Conservation (phyloP, 2,797 vertebrate genomes). For the Chloroceryle amazona region DNA sequence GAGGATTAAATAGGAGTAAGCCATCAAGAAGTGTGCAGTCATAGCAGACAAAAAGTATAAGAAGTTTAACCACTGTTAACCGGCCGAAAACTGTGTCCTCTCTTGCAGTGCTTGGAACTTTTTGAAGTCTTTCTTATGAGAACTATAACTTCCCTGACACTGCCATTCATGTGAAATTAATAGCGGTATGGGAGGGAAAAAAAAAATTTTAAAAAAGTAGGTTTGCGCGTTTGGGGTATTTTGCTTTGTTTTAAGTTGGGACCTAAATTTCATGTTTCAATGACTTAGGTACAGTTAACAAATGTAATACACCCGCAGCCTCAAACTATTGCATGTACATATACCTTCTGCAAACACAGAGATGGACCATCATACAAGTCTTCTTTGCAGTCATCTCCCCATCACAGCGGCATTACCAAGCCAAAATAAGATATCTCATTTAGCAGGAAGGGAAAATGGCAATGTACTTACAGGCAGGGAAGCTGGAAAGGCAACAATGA, state of each 20-base stretch:
- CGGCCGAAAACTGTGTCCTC: neutral
- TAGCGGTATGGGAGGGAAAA: neutral
- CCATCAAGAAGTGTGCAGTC: neutral
- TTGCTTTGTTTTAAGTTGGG: neutral
- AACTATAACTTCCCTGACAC: neutral
- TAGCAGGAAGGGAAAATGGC: neutral
- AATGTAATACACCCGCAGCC: neutral
- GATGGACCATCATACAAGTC: neutral
- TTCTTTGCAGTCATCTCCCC: neutral
- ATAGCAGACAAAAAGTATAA: neutral
- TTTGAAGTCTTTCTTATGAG: neutral
- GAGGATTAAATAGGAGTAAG: neutral
- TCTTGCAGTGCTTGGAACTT: neutral
- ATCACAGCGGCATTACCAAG: neutral
- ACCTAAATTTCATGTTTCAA: neutral
- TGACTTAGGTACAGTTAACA: neutral
- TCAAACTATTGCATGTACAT: neutral
- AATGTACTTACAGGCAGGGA: neutral
- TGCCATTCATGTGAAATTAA: neutral
- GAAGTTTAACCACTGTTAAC: neutral
- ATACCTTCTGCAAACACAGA: neutral
- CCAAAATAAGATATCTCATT: neutral
- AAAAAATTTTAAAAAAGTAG: too few relatives aligned
- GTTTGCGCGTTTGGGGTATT: fast-evolving
- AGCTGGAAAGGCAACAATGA: neutral